Base-by-base conservation (phyloP, 2,888 invertebrate genomes). In the Drosophila paranaensis region DNA sequence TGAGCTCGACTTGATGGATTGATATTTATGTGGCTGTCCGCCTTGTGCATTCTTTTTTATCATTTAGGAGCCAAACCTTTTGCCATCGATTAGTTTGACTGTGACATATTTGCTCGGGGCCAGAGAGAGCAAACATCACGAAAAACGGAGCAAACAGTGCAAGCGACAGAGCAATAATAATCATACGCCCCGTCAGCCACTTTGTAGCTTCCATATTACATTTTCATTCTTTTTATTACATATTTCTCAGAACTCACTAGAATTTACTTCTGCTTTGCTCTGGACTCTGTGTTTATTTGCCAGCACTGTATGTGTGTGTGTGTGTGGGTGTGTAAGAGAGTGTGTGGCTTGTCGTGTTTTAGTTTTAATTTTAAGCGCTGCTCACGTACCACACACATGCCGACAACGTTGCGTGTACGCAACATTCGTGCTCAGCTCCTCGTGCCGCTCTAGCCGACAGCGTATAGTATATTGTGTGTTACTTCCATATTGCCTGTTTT, bases 61-160 rank as follows among this genome's bases (percentile, higher is more conserved):
- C 57, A 39, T 37, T 58, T 67, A 4, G 37, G 46, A 45, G 64
- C 39, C 60, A 69, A 74, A 62, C 70, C 70, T 74, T 77, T 77
- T 68, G 78, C 33, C 78, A 77, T 74, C 74, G 78, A 74, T 77
- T 77, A 60, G 67, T 77, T 74, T 74, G 66, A 55, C 69, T 69
- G 60, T 70, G 74, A 77, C 73, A 64, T 77, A 77, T 73, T 73
- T 73, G 60, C 58, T n/a, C 48, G 11, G 27, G 25, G 6, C 35
- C 20, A 40, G 10, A 45, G 30, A 42, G 30, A 42, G 57, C 58
- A 64, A 56, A 42, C 55, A 56, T 42, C 37, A 27, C 9, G 20
- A 13, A 60, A 45, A 61, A 43, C 6, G 51, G 35, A 16, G 50
- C 14, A 60, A 63, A 48, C 50, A 56, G 40, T 35, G 58, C 35